Evolutionary conservation across 2,797 vertebrate species (phyloP).

Genomic region (Etheostoma perlongum): DNA sequence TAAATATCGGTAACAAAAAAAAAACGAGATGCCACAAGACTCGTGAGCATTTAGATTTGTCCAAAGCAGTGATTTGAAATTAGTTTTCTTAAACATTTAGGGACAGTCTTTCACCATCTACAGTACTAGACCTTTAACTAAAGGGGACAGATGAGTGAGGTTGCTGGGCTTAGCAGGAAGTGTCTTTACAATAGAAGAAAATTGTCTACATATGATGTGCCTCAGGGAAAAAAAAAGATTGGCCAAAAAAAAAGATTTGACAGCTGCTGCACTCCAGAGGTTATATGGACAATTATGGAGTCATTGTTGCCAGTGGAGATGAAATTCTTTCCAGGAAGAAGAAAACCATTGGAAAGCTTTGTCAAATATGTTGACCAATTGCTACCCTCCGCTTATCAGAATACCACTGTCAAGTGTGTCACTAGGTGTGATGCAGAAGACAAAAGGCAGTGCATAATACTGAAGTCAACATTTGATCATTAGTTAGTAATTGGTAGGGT

Average conservation of each 20-base stretch:
- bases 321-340: conserved; percentile 19
- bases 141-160: not conserved
- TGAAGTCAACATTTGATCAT: not conserved
- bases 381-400: not conserved
- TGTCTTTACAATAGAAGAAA: not conserved
- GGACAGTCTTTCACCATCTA: not conserved
- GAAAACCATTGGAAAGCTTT: conserved; percentile 13
- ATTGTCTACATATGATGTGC: conserved; percentile 25
- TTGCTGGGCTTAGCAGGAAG: not conserved
- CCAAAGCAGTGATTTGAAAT: not conserved
- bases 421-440: not conserved
- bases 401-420: not conserved
- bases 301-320: conserved; percentile 21
- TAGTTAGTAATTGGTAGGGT: not conserved
- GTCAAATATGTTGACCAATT: conserved; percentile 7
- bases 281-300: conserved; percentile 20
- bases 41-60: not conserved
- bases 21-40: not conserved
- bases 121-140: conserved; percentile 3
- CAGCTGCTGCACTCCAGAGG: conserved; percentile 31
- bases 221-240: conserved; percentile 30
- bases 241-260: not conserved
- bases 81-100: not conserved
- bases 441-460: not conserved
- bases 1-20: not conserved